Evolutionary conservation across 2,888 invertebrate genomes (phyloP), one percentile per base, ranked within the genome.

Genomic region (Ectemnius continuus): DNA sequence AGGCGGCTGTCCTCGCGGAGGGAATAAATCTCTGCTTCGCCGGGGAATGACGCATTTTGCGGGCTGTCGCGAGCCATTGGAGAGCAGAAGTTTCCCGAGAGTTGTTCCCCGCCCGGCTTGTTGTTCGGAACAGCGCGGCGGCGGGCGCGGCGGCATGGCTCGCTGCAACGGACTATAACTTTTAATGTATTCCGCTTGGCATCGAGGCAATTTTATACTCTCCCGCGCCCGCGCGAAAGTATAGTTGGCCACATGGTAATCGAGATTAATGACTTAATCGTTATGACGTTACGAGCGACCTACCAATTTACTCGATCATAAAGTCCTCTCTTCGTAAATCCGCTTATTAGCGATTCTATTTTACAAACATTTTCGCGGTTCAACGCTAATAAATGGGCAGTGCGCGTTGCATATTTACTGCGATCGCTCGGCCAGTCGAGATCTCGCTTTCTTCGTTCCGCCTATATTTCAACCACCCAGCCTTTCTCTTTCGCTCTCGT

Each of bases 221-320:
- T 36, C 36, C 36, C 36, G 36, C 36, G 36, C 36, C 8, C 36
- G 8, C 36, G 36, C 36, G 36, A 36, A 61, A 61, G 61, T 61
- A 36, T 36, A 36, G 36, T 36, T 36, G 5, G 36, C 8, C 45
- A 11, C 46, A 18, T 45, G 46, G 45, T 46, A 61, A 61, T 58
- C 58, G 61, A 61, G 61, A 61, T 61, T 61, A 16, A 61, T 46
- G n/a, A 16, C n/a, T 61, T 61, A 61, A 61, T 61, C 61, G n/a
- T 61, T 45, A 16, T 45, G 46, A 16, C 52, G 2, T 16, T 52
- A 16, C 16, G 36, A 36, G 36, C 36, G 36, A 36, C 36, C 36
- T 52, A 52, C 36, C 36, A 36, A 36, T 36, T 36, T 36, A 36
- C 36, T 8, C 52, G 52, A 52, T 52, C 52, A 52, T 52, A 52